Evolutionary conservation across 1,140 invertebrate genomes (phyloP), one percentile per base, ranked within the genome.

Genomic region (Aphelinus atriplicis): DNA sequence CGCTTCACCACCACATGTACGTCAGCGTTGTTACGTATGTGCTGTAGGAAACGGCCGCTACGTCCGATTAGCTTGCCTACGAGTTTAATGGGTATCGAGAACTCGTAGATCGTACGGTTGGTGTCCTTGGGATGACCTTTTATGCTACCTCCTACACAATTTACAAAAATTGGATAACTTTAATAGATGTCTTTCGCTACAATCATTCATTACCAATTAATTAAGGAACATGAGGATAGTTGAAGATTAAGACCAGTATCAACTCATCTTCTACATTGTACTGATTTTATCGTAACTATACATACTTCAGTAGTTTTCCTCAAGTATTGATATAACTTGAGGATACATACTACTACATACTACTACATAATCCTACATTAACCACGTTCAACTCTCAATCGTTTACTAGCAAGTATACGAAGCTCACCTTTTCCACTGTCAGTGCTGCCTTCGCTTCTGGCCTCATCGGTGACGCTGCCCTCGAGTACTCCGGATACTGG

Each of bases 11-110:
- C 87, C 60, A 98, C 92, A 79, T 90, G 92, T 26, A 95, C 94
- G 79, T 92, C 91, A 1, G 95, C 93, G 79, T 92, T 92, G 2
- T 90, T 85, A 83, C 95, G 96, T 61, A 98, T 94, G 79, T 91
- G 90, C 67, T 93, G 92, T 9, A 98, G 92, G 86, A 93, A 94
- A n/a, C 89, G 88, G 43, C 96, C 96, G 79, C 93, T 91, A 80
- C 91, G 92, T 48, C 97, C 97, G 83, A 98, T 98, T 70, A 99
- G 88, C 53, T 93, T 90, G 10, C 97, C 97, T 75, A 97, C 95
- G 61, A 96, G 83, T 58, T 89, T 85, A 79, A 92, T 91, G 7
- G 95, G 94, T 79, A 98, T 92, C 77, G 92, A 89, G 88, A 98
- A 97, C 82, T 97, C 92, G 79, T 93, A 94, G 48, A 88, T 82